Base-by-base conservation (phyloP, 2,888 invertebrate genomes). In the Polyommatus icarus region DNA sequence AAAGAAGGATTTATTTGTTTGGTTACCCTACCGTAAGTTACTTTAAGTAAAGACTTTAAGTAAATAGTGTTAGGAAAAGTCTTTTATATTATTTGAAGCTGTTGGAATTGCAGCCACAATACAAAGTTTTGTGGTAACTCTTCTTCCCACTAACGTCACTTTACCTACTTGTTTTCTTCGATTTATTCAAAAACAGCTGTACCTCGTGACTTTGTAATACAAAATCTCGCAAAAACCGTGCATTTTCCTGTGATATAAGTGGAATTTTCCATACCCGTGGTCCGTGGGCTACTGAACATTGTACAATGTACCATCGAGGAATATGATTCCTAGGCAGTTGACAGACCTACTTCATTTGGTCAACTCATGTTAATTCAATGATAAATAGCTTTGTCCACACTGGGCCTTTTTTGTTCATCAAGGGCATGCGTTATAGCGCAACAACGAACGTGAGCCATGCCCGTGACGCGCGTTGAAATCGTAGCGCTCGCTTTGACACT, bases 41-140 rank as follows among this genome's bases (percentile, higher is more conserved):
- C 77, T 73, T 77, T 73, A 72, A 59, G 59, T 72, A 77, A 77
- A 77, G 77, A 73, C 77, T 77, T 77, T 59, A 73, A 40, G 77
- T 40, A 59, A 40, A 77, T 77, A 77, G 77, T 71, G 77, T 77
- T 57, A 72, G 72, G 54, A 50, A 46, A 77, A 72, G 57, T 40
- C 72, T 73, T 59, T 73, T 72, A 77, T 40, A 59, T 73, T 77
- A 75, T 75, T 75, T 75, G 75, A 75, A 50, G 75, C 75, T 75
- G 75, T 67, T 32, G 40, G 40, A n/a, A 36, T 72, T 72, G 72
- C 40, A n/a, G 40, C 20, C 72, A 72, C 36, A 71, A n/a, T 72
- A 72, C 40, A 72, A 73, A 46, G 46, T 73, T 40, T 46, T 20
- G 73, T 18, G 15, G 29, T 5, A 59, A 57, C 1, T 46, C 50